Percentiles rank a stretch among this genome's conserved stretches.
phyloP scores from a whole-genome alignment of 2,888 invertebrate genomes.

The Pyrgus malvae region DNA sequence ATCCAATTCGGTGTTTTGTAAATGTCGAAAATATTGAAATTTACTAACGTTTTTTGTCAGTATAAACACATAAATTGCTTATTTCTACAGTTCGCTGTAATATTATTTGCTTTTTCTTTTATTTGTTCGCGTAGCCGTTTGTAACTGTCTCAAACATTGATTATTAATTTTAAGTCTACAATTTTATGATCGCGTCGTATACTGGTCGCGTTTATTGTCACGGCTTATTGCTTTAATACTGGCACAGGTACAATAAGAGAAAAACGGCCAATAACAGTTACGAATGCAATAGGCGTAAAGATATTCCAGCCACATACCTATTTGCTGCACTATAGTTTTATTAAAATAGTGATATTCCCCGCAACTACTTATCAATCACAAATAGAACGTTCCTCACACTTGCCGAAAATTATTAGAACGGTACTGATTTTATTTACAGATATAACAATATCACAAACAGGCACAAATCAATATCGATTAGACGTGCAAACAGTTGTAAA shows the following conservation, averaged over 20 bases:
- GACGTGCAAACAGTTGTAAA: conserved; percentile 2
- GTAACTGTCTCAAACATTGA: background rate
- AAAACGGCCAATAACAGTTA: conserved; percentile 52
- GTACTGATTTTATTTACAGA: background rate
- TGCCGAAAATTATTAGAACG: background rate
- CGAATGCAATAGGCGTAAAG: conserved; percentile 52
- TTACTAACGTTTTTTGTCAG: conserved; percentile 15
- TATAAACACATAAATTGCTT: conserved; percentile 1
- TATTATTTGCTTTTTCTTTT: background rate
- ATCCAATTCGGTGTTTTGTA: conserved; percentile 27
- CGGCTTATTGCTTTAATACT: conserved; percentile 47
- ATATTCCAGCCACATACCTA: conserved; percentile 43
- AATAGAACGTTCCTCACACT: conserved; percentile 9
- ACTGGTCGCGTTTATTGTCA: conserved; percentile 48
- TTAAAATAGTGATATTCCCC: conserved; percentile 11
- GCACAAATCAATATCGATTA: conserved; percentile 9
- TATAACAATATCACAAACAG: background rate
- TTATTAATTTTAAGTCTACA: conserved; percentile 11
- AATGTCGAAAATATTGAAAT: conserved; percentile 33
- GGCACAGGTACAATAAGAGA: conserved; percentile 39
- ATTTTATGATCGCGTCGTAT: conserved; percentile 19
- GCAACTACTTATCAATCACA: conserved; percentile 24
- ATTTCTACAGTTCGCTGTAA: background rate
- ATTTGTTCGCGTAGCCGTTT: background rate
- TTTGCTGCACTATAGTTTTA: conserved; percentile 30